Conservation (phyloP, 2,797 vertebrate species). For the Allobates femoralis region DNA sequence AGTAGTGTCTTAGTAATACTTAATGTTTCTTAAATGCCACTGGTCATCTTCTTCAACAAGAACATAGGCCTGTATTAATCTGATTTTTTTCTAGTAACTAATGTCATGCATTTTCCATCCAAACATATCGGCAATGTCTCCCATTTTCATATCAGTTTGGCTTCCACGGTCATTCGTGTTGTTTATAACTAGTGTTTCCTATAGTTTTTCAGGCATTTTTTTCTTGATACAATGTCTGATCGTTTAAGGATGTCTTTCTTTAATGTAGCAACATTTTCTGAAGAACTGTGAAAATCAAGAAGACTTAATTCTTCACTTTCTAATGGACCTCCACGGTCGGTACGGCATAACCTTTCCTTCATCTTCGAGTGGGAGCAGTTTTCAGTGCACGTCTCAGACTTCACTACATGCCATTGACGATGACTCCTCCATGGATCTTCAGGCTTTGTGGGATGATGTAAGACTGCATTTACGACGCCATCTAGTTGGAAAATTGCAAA, state of each 20-base stretch:
- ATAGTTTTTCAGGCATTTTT: background rate
- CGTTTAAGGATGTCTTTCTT: slow-evolving; percentile 64
- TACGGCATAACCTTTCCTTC: slow-evolving; percentile 83
- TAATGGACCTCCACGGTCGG: slow-evolving; percentile 85
- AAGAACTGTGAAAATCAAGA: slow-evolving; percentile 85
- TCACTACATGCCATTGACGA: slow-evolving; percentile 85
- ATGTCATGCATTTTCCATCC: too few relatives aligned
- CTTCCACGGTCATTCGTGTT: background rate
- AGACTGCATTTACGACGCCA: slow-evolving; percentile 84
- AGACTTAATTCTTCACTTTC: slow-evolving; percentile 84
- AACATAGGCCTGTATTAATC: background rate
- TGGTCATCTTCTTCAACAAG: background rate
- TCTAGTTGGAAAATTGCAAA: slow-evolving; percentile 82
- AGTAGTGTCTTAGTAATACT: background rate
- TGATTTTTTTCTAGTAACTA: background rate
- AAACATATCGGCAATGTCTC: background rate
- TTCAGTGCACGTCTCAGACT: slow-evolving; percentile 72
- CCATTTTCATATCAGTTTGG: background rate
- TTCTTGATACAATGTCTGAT: background rate
- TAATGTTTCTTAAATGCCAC: background rate
- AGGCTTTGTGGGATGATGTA: slow-evolving; percentile 87
- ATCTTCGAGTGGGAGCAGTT: slow-evolving; percentile 69
- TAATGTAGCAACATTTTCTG: slow-evolving; percentile 83
- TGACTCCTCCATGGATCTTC: slow-evolving; percentile 79
- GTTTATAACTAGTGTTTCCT: background rate